Percentiles rank a stretch among this genome's conserved stretches.
Conservation (phyloP, 2,113 vertebrate genomes). For the Cavia porcellus region DNA sequence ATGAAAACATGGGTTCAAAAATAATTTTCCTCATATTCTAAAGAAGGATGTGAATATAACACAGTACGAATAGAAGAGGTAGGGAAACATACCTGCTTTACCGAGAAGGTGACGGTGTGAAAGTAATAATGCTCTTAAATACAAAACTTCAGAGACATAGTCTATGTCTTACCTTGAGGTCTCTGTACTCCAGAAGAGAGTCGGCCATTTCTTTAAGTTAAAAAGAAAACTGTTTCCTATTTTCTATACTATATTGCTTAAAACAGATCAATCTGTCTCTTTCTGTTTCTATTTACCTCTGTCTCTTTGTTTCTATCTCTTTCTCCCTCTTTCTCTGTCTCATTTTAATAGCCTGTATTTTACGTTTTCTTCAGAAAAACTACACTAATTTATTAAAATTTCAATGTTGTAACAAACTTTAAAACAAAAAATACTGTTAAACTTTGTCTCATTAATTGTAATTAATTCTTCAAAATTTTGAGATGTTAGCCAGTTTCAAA, state of each 20-base stretch:
- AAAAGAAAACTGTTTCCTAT: not conserved
- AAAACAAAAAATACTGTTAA: not conserved
- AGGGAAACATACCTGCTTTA: not conserved
- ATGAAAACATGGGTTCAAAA: not conserved
- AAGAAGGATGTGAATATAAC: not conserved
- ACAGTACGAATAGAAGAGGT: not conserved
- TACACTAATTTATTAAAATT: not conserved
- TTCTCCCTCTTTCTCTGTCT: not conserved
- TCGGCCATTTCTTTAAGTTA: not conserved
- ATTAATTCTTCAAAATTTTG: not conserved
- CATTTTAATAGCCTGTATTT: not conserved
- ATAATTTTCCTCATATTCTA: not conserved
- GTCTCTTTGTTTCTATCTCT: not conserved
- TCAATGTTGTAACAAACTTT: not conserved
- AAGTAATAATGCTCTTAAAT: not conserved
- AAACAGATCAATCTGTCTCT: not conserved
- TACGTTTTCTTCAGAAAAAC: not conserved
- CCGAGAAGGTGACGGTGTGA: not conserved
- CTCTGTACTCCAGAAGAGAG: not conserved
- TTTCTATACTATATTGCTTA: not conserved
- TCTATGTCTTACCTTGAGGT: not conserved
- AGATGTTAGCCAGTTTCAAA: not conserved
- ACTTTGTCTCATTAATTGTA: conserved; percentile 37
- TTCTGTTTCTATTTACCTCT: not conserved
- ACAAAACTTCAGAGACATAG: not conserved